Evolutionary conservation across 2,113 vertebrate species (phyloP), one percentile per base, ranked within the genome.

Genomic region (Ranitomeya imitator): DNA sequence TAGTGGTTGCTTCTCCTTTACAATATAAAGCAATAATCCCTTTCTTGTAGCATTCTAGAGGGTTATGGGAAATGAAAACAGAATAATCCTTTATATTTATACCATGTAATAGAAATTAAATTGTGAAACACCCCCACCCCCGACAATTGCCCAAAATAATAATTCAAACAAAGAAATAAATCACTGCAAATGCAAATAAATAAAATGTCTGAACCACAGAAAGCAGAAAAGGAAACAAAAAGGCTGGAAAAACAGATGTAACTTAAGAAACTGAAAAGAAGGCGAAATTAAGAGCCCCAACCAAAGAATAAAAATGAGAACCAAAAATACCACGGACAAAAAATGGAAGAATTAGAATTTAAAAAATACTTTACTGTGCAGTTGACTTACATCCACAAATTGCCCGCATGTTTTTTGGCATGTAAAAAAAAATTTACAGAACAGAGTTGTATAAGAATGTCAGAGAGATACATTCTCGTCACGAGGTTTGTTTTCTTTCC

Each of bases 371-470:
- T 89, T 85, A 89, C 87, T 89, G 73, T 95, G 96, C 93, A 94
- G 94, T 97, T 95, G 96, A 99, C 98, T 99, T 99, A 99, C 98
- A 98, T 99, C 97, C 98, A 99, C 97, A 99, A 98, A 99, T 99
- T 99, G 97, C 97, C 97, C 97, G 97, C 98, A 98, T 99, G 98
- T 98, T 98, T 99, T 95, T 99, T 99, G 97, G 98, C 98, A 99
- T 98, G 98, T 98, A 98, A 98, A 98, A 98, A 98, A 98, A 97
- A 97, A 96, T 97, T 96, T 97, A 99, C 95, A 98, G 98, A 99
- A 99, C 97, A 99, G 99, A 99, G 97, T 99, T 98, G 97, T 97
- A 97, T 98, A 97, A 99, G 97, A 99, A 99, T 99, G 97, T 94
- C 95, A 95, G 94, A 96, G 95, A 95, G 96, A 96, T 96, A 98